phyloP scores from a whole-genome alignment of 1,140 invertebrate species.

The Chironomus tepperi region DNA sequence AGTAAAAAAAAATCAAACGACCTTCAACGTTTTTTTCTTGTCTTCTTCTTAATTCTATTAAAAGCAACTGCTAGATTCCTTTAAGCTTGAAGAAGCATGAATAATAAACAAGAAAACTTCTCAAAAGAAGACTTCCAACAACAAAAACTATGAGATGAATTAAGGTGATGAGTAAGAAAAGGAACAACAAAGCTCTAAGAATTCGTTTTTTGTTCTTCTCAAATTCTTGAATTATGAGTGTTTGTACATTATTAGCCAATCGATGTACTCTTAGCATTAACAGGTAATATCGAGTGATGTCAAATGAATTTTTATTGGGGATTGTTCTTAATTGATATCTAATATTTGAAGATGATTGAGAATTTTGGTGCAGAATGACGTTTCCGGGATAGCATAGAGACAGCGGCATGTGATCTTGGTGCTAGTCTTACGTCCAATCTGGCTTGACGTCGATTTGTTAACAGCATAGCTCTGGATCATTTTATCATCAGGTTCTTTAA shows the following conservation, averaged over 20 bases:
- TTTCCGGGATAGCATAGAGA: no score
- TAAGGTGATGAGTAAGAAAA: background rate
- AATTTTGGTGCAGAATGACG: no score
- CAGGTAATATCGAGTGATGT: background rate
- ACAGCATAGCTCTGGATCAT: no score
- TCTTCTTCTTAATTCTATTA: background rate
- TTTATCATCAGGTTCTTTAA: no score
- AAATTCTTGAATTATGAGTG: slow-evolving; percentile 4
- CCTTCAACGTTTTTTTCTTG: slow-evolving; percentile 1
- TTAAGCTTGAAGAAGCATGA: background rate
- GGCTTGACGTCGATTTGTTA: no score
- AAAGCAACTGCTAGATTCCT: slow-evolving; percentile 7
- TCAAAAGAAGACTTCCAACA: background rate
- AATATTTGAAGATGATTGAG: no score
- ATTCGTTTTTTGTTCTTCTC: background rate
- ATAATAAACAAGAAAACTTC: background rate
- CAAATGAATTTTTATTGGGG: background rate
- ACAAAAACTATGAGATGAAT: background rate
- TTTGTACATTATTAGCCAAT: slow-evolving; percentile 13
- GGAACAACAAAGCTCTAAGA: background rate
- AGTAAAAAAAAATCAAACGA: background rate
- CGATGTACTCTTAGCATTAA: background rate
- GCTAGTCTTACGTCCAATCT: no score
- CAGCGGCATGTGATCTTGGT: no score
- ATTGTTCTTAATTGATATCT: no score